These are phyloP conservation scores for Helicoverpa zea DNA, from an alignment of 1,140 invertebrate genomes.

Conservation along the genomic window DNA sequence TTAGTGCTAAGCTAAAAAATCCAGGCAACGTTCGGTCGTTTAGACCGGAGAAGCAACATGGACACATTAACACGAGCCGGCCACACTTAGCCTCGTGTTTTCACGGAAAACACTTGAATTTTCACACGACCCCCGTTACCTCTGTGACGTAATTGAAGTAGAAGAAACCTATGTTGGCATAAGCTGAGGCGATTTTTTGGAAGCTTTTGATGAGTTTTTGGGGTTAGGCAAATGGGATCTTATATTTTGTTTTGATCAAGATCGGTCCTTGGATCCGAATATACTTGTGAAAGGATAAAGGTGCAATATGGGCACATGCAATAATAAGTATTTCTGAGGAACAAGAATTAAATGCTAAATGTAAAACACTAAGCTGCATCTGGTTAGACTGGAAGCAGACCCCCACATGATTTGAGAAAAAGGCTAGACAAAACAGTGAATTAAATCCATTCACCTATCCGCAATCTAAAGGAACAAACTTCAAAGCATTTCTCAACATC, in stretches of 20 bases:
- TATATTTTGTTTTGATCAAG: not conserved
- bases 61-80: conserved; percentile 39
- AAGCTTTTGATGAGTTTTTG: not conserved
- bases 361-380: too few relatives aligned
- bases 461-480: too few relatives aligned
- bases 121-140: conserved; percentile 44
- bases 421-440: too few relatives aligned
- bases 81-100: conserved; percentile 35
- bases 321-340: too few relatives aligned
- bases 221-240: not conserved
- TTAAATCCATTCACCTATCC: too few relatives aligned
- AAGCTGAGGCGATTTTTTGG: conserved; percentile 10
- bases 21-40: conserved; percentile 20
- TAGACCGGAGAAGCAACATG: conserved; percentile 27
- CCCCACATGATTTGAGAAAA: too few relatives aligned
- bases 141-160: conserved; percentile 40
- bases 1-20: conserved; percentile 3
- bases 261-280: not conserved
- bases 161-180: not conserved
- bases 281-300: too few relatives aligned
- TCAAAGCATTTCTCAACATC: too few relatives aligned
- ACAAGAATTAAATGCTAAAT: too few relatives aligned
- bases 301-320: too few relatives aligned
- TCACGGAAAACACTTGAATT: conserved; percentile 42
- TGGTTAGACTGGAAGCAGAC: too few relatives aligned